Evolutionary conservation across 2,888 invertebrate species (phyloP).

Genomic region (Drosophila tripunctata): DNA sequence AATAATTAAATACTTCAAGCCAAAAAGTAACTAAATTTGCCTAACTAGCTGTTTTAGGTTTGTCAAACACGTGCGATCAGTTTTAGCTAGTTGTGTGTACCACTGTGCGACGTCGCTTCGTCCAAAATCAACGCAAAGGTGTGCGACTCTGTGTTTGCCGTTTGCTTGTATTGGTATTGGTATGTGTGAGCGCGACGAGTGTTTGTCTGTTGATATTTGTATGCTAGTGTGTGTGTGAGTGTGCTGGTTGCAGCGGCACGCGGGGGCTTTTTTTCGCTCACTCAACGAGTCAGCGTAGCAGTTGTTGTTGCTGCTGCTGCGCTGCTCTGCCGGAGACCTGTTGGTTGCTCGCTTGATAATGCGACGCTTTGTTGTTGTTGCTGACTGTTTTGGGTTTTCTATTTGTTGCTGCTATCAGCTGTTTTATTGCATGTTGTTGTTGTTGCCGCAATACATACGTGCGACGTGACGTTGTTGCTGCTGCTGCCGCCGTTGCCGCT

Average conservation of each 20-base stretch:
- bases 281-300: constrained; percentile 45
- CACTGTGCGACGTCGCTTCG: constrained; percentile 61
- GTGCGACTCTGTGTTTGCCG: constrained; percentile 68
- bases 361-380: constrained; percentile 67
- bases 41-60: too few relatives aligned
- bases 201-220: constrained; percentile 18
- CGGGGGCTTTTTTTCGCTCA: constrained; percentile 70
- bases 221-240: constrained; percentile 11
- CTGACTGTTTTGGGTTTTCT: constrained; percentile 65
- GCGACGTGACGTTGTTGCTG: constrained; percentile 58
- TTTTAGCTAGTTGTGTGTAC: constrained; percentile 8
- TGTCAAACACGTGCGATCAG: constrained; percentile 46
- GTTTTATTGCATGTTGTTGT: constrained; percentile 74
- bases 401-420: constrained; percentile 76
- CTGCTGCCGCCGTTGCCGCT: constrained; percentile 39
- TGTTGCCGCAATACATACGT: constrained; percentile 66
- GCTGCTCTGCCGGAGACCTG: constrained; percentile 66
- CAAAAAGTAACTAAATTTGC: too few relatives aligned
- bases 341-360: constrained; percentile 79
- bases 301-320: constrained; percentile 21
- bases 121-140: constrained; percentile 79
- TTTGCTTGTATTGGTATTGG: constrained; percentile 29
- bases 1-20: too few relatives aligned
- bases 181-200: constrained; percentile 17
- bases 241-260: constrained; percentile 73